Base-by-base conservation (phyloP, 2,113 vertebrate species). In the Odontophorus gujanensis region DNA sequence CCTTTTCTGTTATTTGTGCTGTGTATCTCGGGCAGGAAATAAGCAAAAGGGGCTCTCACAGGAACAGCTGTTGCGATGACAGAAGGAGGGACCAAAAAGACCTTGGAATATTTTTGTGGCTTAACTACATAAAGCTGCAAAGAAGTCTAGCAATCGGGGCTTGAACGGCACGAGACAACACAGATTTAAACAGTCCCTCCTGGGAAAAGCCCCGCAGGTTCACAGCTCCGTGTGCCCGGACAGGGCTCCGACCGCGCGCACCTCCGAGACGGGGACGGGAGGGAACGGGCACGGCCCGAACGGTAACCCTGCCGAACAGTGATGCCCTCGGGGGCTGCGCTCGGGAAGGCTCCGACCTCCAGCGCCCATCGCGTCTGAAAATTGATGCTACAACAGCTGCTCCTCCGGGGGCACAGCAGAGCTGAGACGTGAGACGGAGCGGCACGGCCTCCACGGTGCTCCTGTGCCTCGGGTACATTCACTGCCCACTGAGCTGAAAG, bases 211-310 rank as follows among this genome's bases (percentile, higher is more conserved):
- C 55, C 32, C 59, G 40, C 6, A 21, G 66, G 78, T n/a, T n/a
- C n/a, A n/a, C n/a, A n/a, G n/a, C n/a, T n/a, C n/a, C n/a, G n/a
- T n/a, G n/a, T n/a, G n/a, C n/a, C n/a, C n/a, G n/a, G n/a, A n/a
- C n/a, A n/a, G n/a, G n/a, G n/a, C n/a, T n/a, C n/a, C n/a, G n/a
- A n/a, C n/a, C n/a, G n/a, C n/a, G 38, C 38, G 38, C 38, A 38
- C 38, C 38, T 53, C 51, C 51, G 0, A 0, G 30, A 7, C 6
- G 45, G 67, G 38, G 28, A 11, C 6, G 13, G 4, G 30, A 10
- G 18, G 36, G 48, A 15, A 8, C 45, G 8, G 34, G 38, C 43
- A 57, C n/a, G 15, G 26, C 3, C 4, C 5, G 14, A 8, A 32
- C 14, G 43, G 38, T 69, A 43, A 32, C 61, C 40, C 36, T 11